Evolutionary conservation across 2,888 invertebrate species (phyloP).

Genomic region (Ischnus inquisitorius): DNA sequence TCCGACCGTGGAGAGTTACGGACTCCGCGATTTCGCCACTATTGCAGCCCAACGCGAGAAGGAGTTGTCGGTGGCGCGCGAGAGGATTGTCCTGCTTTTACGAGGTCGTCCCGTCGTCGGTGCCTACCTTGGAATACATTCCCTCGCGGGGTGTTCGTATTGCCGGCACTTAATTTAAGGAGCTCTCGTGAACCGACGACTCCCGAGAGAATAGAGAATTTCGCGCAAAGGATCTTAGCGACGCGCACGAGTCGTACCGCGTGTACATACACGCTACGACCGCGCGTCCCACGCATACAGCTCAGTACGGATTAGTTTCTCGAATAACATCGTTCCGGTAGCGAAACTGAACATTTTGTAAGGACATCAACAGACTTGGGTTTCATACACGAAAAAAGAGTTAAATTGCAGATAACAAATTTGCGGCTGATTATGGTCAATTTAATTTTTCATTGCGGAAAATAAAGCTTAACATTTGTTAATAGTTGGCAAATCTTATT

Average conservation of each 20-base stretch:
- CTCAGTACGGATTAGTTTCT: neutral
- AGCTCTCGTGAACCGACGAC: constrained; percentile 37
- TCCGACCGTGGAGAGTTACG: constrained; percentile 6
- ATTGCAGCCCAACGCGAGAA: constrained; percentile 20
- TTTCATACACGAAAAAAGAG: too few relatives aligned
- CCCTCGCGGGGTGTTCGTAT: constrained; percentile 40
- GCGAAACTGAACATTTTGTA: too few relatives aligned
- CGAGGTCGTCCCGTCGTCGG: constrained; percentile 62
- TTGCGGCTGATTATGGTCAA: too few relatives aligned
- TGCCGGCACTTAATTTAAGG: constrained; percentile 50
- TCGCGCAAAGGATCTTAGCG: constrained; percentile 26
- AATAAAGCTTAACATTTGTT: too few relatives aligned
- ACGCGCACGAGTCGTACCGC: neutral
- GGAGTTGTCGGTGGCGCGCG: constrained; percentile 12
- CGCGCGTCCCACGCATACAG: neutral
- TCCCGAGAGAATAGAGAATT: constrained; percentile 49
- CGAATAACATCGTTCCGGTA: neutral
- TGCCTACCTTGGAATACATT: constrained; percentile 53
- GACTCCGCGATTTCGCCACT: neutral
- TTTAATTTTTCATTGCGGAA: too few relatives aligned
- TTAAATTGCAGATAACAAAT: too few relatives aligned
- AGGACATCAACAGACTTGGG: too few relatives aligned
- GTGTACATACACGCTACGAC: neutral
- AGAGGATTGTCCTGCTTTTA: constrained; percentile 60
- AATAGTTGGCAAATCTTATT: too few relatives aligned